Evolutionary conservation across 2,113 vertebrate species (phyloP).

Genomic region (Formicarius rufipectus): DNA sequence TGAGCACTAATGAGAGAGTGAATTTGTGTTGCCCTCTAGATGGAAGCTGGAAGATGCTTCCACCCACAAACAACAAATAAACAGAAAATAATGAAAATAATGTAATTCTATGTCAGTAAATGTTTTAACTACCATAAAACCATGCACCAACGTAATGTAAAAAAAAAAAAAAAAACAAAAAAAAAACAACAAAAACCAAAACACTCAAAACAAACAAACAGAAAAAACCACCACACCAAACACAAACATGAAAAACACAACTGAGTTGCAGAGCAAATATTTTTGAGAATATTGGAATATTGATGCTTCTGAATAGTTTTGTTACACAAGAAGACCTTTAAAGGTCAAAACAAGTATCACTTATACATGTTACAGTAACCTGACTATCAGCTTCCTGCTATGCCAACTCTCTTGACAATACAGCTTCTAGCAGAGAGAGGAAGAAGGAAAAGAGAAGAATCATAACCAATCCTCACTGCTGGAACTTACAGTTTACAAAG

Average conservation of each 20-base stretch:
- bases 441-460: neutral
- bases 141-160: neutral
- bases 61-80: neutral
- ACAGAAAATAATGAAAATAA: neutral
- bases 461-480: neutral
- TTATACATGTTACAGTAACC: neutral
- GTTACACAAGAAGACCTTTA: neutral
- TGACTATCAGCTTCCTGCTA: neutral
- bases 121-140: neutral
- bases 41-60: neutral
- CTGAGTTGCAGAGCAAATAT: neutral
- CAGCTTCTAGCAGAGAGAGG: neutral
- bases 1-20: neutral
- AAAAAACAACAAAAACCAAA: no score
- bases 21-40: neutral
- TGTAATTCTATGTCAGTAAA: neutral
- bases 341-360: neutral
- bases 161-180: neutral
- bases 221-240: no score
- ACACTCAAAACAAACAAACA: no score
- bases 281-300: neutral
- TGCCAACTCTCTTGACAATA: neutral
- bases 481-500: neutral
- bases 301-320: neutral
- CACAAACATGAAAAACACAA: neutral